Evolutionary conservation across 2,113 vertebrate genomes (phyloP).

Genomic region (Emydocephalus ijimae): DNA sequence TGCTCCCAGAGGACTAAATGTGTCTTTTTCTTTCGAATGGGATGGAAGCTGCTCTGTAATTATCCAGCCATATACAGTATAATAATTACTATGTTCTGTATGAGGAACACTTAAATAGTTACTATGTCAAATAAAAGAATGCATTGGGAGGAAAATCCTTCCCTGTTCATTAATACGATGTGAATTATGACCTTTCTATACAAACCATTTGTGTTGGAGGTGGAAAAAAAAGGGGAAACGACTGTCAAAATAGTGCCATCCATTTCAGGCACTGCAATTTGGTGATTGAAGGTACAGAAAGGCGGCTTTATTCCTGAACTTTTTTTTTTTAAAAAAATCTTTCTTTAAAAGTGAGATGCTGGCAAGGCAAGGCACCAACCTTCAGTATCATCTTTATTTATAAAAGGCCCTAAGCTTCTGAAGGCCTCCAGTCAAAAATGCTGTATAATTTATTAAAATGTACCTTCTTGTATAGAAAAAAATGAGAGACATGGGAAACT

Average conservation of each 20-base stretch:
- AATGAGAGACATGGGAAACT: background rate
- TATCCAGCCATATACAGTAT: background rate
- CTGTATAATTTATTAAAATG: background rate
- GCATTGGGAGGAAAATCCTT: background rate
- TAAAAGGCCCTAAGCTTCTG: background rate
- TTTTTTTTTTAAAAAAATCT: background rate
- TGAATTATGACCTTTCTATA: background rate
- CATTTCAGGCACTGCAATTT: background rate
- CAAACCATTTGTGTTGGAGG: background rate
- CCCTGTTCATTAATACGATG: background rate
- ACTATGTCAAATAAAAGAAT: background rate
- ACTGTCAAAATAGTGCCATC: background rate
- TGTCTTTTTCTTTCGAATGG: background rate
- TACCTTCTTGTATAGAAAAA: background rate
- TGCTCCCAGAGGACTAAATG: background rate
- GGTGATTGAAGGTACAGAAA: background rate
- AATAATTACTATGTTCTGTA: background rate
- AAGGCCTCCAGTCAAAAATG: background rate
- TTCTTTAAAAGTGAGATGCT: background rate
- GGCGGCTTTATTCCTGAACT: background rate
- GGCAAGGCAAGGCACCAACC: background rate
- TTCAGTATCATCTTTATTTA: background rate
- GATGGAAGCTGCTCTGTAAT: background rate
- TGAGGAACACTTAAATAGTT: slow-evolving; percentile 7
- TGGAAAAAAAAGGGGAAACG: background rate